Evolutionary conservation across 1,140 invertebrate species (phyloP), one percentile per base, ranked within the genome.

Genomic region (Zaprionus vittiger): DNA sequence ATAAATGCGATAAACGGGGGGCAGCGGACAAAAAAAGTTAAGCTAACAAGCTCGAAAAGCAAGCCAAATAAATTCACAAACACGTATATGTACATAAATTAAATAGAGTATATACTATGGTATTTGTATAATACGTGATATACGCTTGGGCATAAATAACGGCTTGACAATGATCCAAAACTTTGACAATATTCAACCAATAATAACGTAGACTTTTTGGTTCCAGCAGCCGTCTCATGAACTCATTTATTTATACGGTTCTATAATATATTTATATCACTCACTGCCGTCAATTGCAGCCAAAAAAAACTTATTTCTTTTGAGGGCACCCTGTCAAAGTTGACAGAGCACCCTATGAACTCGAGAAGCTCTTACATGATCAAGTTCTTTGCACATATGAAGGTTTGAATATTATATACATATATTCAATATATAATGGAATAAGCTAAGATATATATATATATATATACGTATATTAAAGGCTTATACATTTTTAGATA

Each of bases 1-100:
- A 90, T 81, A 90, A 90, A 89, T 90, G 69, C 81, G 81, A 89
- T 84, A 90, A 79, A 68, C 65, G 65, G 37, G 37, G 66, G 66
- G 59, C 41, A 60, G 49, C 5, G 17, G n/a, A n/a, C 63, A 64
- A 57, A 69, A 61, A 73, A 80, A 80, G 68, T 80, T 83, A 47
- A 54, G 54, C 82, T 79, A 79, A 85, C 83, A 80, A 82, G 79
- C 76, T 64, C 65, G 12, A 44, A 11, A 47, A 56, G 41, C 54
- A 72, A 37, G 64, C 41, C 52, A 17, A 65, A 70, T 60, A 67
- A 67, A 62, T 69, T 54, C 38, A 66, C 38, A 55, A 63, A 77
- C 71, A 59, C 73, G 70, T 73, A 76, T 70, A 70, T 73, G 75
- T 70, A 70, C 52, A 68, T 72, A 81, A 54, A 47, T 72, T 56